phyloP scores from a whole-genome alignment of 2,797 vertebrate genomes.

The Coranthus polyacanthus region DNA sequence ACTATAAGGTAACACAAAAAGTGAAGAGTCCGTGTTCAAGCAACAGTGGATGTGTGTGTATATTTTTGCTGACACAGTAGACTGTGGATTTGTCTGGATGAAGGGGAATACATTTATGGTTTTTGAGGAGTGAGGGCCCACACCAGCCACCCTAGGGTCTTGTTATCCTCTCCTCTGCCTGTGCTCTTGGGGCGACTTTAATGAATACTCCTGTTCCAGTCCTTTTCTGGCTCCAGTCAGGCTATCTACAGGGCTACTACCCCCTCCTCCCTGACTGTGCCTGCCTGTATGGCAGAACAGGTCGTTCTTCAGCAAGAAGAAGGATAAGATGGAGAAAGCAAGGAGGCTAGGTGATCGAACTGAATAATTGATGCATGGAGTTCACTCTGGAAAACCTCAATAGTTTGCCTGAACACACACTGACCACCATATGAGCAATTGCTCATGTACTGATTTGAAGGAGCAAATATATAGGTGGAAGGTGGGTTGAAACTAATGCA shows the following conservation, averaged over 20 bases:
- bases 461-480: not conserved
- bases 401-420: slow-evolving; percentile 65
- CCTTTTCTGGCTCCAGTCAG: slow-evolving; percentile 81
- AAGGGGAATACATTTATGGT: slow-evolving; percentile 83
- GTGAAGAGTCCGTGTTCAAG: slow-evolving; percentile 44
- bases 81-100: slow-evolving; percentile 79
- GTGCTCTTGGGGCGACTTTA: slow-evolving; percentile 83
- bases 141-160: slow-evolving; percentile 85
- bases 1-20: slow-evolving; percentile 50
- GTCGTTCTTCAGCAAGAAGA: slow-evolving; percentile 66
- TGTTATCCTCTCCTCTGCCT: slow-evolving; percentile 85
- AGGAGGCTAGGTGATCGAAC: slow-evolving; percentile 75
- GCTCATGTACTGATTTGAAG: slow-evolving; percentile 33
- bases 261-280: slow-evolving; percentile 41
- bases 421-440: slow-evolving; percentile 47
- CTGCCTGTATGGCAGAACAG: slow-evolving; percentile 55
- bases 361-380: slow-evolving; percentile 85
- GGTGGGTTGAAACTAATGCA: slow-evolving; percentile 39
- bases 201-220: slow-evolving; percentile 84
- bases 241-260: slow-evolving; percentile 71
- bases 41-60: slow-evolving; percentile 41
- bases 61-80: slow-evolving; percentile 79
- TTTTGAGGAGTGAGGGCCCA: slow-evolving; percentile 79
- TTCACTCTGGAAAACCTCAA: slow-evolving; percentile 73
- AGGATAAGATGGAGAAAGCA: slow-evolving; percentile 68